phyloP scores from a whole-genome alignment of 2,888 invertebrate genomes.

The Acanthopleura granulata region DNA sequence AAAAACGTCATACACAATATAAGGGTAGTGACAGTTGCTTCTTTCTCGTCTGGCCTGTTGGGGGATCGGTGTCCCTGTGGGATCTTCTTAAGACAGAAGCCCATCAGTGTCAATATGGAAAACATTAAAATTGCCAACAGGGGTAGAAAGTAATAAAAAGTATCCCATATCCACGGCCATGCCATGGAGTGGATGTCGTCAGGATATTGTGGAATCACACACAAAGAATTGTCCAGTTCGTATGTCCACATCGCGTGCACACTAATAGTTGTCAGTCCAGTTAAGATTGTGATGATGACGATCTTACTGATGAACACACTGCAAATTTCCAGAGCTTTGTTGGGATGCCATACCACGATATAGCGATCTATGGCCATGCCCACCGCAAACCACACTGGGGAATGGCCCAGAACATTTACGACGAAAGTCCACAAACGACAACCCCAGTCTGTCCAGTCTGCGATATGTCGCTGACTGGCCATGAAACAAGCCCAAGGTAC shows the following conservation, averaged over 20 bases:
- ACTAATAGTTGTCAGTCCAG: slow-evolving; percentile 26
- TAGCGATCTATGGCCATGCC: slow-evolving; percentile 31
- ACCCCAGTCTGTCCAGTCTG: slow-evolving; percentile 29
- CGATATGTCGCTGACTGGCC: slow-evolving; percentile 21
- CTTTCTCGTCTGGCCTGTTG: background rate
- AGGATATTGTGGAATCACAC: slow-evolving; percentile 11
- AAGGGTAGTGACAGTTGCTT: background rate
- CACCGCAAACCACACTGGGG: slow-evolving; percentile 28
- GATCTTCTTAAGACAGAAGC: slow-evolving; percentile 4
- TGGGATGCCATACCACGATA: slow-evolving; percentile 23
- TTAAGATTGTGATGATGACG: slow-evolving; percentile 21
- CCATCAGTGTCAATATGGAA: slow-evolving; percentile 23
- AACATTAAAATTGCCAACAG: slow-evolving; percentile 24
- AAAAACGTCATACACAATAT: slow-evolving; percentile 7
- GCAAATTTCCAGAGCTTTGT: slow-evolving; percentile 25
- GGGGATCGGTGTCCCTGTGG: slow-evolving; percentile 9
- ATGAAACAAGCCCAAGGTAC: slow-evolving; percentile 30
- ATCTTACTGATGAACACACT: slow-evolving; percentile 31
- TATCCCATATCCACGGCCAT: slow-evolving; percentile 33
- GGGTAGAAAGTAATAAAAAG: slow-evolving; percentile 31
- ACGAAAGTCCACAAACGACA: slow-evolving; percentile 31
- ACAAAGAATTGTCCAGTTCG: slow-evolving; percentile 22
- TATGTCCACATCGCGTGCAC: slow-evolving; percentile 37
- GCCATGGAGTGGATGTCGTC: slow-evolving; percentile 28
- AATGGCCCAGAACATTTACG: slow-evolving; percentile 24